Percentiles rank a stretch among this genome's conserved stretches.
These are phyloP conservation scores for Agrotis clavis DNA, from an alignment of 2,888 invertebrate genomes.

Conservation along the genomic window DNA sequence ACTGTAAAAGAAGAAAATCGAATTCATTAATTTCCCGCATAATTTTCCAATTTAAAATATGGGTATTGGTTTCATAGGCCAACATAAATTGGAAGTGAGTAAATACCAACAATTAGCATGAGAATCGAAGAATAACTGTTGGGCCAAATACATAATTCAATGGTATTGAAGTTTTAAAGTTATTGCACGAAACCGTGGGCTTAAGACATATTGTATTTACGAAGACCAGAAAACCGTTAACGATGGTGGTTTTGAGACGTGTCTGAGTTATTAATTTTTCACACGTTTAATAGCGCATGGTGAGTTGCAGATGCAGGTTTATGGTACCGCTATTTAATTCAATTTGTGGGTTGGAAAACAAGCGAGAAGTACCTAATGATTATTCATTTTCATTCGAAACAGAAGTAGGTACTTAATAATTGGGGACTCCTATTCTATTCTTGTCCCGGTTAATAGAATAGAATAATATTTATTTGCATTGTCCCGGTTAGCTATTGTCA, in stretches of 20 bases:
- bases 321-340: neutral
- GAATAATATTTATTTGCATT: too few species aligned
- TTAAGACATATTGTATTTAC: slow-evolving; percentile 52
- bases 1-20: slow-evolving; percentile 60
- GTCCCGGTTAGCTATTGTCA: too few species aligned
- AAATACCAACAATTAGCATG: slow-evolving; percentile 76
- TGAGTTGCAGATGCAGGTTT: neutral
- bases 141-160: slow-evolving; percentile 80
- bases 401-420: neutral
- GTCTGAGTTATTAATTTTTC: slow-evolving; percentile 41
- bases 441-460: too few species aligned
- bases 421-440: too few species aligned
- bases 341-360: slow-evolving; percentile 12
- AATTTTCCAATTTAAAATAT: slow-evolving; percentile 66
- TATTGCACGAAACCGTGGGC: slow-evolving; percentile 57
- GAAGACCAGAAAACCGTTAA: slow-evolving; percentile 51
- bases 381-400: neutral
- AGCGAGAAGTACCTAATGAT: too few species aligned
- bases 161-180: slow-evolving; percentile 67
- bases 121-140: slow-evolving; percentile 77
- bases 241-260: slow-evolving; percentile 42
- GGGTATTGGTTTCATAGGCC: slow-evolving; percentile 65
- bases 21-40: slow-evolving; percentile 57
- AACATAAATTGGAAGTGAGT: slow-evolving; percentile 62
- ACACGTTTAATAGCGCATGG: slow-evolving; percentile 27